Evolutionary conservation across 1,140 invertebrate genomes (phyloP).

Genomic region (Drosophila nikananu): DNA sequence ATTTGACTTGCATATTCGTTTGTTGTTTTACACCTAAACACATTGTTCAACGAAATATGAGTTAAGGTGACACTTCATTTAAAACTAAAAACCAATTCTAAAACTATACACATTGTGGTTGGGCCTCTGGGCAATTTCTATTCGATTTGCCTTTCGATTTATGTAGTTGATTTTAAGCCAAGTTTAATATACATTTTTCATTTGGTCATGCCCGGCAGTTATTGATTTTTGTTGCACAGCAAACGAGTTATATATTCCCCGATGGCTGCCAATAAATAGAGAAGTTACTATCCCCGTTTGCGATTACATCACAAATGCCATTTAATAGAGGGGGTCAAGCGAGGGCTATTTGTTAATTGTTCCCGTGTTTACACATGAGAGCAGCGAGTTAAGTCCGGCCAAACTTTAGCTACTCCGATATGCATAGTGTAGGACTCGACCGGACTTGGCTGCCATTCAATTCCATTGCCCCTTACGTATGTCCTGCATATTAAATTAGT

Average conservation of each 20-base stretch:
- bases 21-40: constrained; percentile 27
- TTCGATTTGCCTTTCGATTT: not conserved
- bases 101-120: constrained; percentile 12
- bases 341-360: constrained; percentile 47
- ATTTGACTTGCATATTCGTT: constrained; percentile 42
- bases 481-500: constrained; percentile 78
- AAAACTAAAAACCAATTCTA: not conserved
- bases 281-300: constrained; percentile 15
- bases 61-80: constrained; percentile 7
- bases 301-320: constrained; percentile 49
- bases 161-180: not conserved
- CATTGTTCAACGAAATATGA: constrained; percentile 20
- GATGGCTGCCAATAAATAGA: constrained; percentile 24
- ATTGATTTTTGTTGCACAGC: constrained; percentile 27
- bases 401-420: constrained; percentile 24
- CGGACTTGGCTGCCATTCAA: constrained; percentile 53
- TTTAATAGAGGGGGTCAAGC: constrained; percentile 26
- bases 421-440: constrained; percentile 16
- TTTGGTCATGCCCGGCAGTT: constrained; percentile 1
- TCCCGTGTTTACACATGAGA: constrained; percentile 30
- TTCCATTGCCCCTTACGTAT: constrained; percentile 50
- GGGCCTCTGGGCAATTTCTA: not conserved
- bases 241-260: constrained; percentile 9
- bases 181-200: constrained; percentile 14
- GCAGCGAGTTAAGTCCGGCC: constrained; percentile 9